Evolutionary conservation across 92 coral and sea anemone genomes (phyloP), one percentile per base, ranked within the genome.

Genomic region (Diadumene lineata): DNA sequence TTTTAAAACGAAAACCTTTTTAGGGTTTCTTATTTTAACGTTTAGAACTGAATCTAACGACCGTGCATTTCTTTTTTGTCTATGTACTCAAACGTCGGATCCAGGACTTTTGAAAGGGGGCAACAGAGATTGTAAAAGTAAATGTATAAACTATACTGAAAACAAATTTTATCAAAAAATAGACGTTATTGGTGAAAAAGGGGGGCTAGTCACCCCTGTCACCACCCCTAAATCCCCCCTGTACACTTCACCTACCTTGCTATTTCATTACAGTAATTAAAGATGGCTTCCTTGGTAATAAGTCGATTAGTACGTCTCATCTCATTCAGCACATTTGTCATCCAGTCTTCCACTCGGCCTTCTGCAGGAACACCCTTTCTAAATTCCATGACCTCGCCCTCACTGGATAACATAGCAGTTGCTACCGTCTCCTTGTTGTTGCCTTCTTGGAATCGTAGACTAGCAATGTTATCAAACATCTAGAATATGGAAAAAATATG

Each of bases 261-360:
- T 50, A 85, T 60, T 19, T 92, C 85, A 57, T 87, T 83, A 58
- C 99, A 91, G 64, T 96, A 96, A 78, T 82, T 86, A 68, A 69
- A 96, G 71, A 96, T 96, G 68, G 99, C 97, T 74, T 96, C 99
- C 66, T 96, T 96, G 31, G 99, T 96, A 60, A 96, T 96, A 2
- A 96, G 89, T 27, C 99, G 74, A 86, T 96, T 96, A 15, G 99
- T 96, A 75, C 97, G 67, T 78, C 99, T 89, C 99, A 96, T 96
- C 62, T 96, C 99, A 55, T 96, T 89, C 86, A 96, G 72, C 53
- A 96, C 99, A 43, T 87, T 96, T 16, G 99, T 96, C 99, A 96
- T 96, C 99, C 99, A 96, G 81, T 96, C 99, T 76, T 96, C 99
- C 31, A 96, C 99, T 19, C 99, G 80, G 30, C 99, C 99, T 44